phyloP scores from a whole-genome alignment of 2,113 vertebrate genomes.

The Anseranas semipalmata region DNA sequence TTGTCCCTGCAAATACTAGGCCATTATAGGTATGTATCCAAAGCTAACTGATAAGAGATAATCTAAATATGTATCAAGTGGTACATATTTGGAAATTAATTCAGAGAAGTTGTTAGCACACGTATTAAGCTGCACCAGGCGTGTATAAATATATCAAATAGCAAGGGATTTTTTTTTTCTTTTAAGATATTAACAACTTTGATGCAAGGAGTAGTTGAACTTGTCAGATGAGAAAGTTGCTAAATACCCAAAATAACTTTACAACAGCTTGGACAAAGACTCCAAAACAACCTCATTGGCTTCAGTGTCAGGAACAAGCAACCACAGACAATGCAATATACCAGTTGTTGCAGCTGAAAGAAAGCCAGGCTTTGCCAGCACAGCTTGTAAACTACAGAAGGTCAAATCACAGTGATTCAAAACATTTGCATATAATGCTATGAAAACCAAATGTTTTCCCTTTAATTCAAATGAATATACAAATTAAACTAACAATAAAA shows the following conservation, averaged over 20 bases:
- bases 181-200: not conserved
- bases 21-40: not conserved
- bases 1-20: not conserved
- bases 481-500: slow-evolving; percentile 51
- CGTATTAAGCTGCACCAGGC: not conserved
- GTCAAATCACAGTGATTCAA: slow-evolving; percentile 55
- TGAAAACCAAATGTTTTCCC: slow-evolving; percentile 52
- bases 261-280: slow-evolving; percentile 19
- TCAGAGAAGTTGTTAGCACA: not conserved
- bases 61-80: not conserved
- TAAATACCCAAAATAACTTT: slow-evolving; percentile 25
- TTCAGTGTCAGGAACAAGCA: slow-evolving; percentile 30
- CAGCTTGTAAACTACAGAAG: slow-evolving; percentile 60
- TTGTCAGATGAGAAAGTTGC: slow-evolving; percentile 15
- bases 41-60: not conserved
- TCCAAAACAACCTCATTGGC: not conserved
- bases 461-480: slow-evolving; percentile 44
- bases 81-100: not conserved
- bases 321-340: slow-evolving; percentile 29
- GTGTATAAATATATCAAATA: not conserved
- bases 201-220: not conserved
- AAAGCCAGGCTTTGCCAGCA: slow-evolving; percentile 43
- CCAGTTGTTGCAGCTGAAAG: slow-evolving; percentile 46
- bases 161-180: not conserved
- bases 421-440: slow-evolving; percentile 55